Conservation (phyloP, 2,113 vertebrate genomes). For the Sceloporus undulatus region DNA sequence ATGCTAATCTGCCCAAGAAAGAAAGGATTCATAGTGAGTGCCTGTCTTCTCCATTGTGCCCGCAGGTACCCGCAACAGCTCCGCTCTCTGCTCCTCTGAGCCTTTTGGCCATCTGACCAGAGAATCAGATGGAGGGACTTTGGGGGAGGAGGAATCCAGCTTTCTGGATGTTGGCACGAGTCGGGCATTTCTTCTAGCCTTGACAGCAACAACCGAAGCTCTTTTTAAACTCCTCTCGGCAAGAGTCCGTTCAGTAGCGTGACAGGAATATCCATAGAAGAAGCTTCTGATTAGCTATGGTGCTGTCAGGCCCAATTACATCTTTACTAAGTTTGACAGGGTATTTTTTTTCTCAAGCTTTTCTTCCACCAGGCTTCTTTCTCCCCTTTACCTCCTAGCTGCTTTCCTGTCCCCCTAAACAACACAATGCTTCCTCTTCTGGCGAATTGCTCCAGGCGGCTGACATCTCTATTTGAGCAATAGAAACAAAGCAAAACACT, state of each 20-base stretch:
- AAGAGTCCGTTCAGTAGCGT: not conserved
- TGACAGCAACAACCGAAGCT: not conserved
- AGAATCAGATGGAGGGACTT: not conserved
- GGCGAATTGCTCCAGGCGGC: constrained; percentile 21
- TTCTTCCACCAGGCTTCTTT: not conserved
- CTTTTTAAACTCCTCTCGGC: not conserved
- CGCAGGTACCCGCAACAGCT: accelerated
- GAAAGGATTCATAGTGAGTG: not conserved
- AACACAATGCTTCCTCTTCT: not conserved
- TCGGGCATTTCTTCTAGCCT: not conserved
- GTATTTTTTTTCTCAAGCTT: not conserved
- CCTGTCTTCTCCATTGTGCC: not conserved
- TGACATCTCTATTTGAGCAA: constrained; percentile 20
- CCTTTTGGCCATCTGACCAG: not conserved
- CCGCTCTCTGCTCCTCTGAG: not conserved
- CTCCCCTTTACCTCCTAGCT: not conserved
- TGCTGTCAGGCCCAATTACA: constrained; percentile 39
- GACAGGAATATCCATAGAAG: constrained; percentile 38
- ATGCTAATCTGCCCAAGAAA: not conserved
- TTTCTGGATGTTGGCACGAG: not conserved
- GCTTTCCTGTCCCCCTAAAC: not conserved
- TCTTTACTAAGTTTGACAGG: constrained; percentile 27
- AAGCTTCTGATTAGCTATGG: constrained; percentile 47
- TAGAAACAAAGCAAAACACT: not conserved
- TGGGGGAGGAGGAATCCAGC: not conserved